Evolutionary conservation across 2,113 vertebrate genomes (phyloP), one percentile per base, ranked within the genome.

Genomic region (Callipepla squamata): DNA sequence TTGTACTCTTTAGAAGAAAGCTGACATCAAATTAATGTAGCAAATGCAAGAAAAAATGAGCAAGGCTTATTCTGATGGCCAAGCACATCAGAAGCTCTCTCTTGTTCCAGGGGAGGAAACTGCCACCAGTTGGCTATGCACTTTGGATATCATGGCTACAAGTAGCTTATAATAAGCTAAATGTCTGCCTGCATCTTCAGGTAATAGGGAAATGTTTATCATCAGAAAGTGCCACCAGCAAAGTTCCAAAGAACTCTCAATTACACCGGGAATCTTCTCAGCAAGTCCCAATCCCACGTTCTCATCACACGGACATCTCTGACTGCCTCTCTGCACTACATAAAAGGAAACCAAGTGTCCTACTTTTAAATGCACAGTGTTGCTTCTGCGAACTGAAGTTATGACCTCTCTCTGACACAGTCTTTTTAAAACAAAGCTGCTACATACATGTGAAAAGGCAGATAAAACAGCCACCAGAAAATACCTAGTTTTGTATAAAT

Each of bases 1-100:
- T 73, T 93, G 73, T 86, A 73, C 50, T 94, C 73, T 90, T 94
- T 88, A 77, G 96, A 95, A 88, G 95, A 92, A 93, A 92, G 28
- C 74, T 92, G 90, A 92, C 82, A 95, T 82, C 76, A 75, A 95
- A 91, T 80, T 77, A 51, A 67, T 55, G 69, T 47, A 85, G 85
- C 5, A 7, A 95, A 96, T 19, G 23, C 48, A 83, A 75, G 76
- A 72, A 91, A 90, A 94, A 95, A 72, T 28, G 78, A 94, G 61
- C 44, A 80, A 77, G 69, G 90, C 69, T 62, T 78, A 16, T 53
- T 53, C 51, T 26, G 44, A 2, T 3, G 76, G 73, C 79, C 73
- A 67, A 74, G 72, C 65, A 70, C n/a, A 13, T n/a, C 80, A 90
- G 85, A 70, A 89, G 66, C 34, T 93, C 30, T 11, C 40, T n/a